Base-by-base conservation (phyloP, 1,140 invertebrate genomes). In the Plectrocnemia conspersa region DNA sequence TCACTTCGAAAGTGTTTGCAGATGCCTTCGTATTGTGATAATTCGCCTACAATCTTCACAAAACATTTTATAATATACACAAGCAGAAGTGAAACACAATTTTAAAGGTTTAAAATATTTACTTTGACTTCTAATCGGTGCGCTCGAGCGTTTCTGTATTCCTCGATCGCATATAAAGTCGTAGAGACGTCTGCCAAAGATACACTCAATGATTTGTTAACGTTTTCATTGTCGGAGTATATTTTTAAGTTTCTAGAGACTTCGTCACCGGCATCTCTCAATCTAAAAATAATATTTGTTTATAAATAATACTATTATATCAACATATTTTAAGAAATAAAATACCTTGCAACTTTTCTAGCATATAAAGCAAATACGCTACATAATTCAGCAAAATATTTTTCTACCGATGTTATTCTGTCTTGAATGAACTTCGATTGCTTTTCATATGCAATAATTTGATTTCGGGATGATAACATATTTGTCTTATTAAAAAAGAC, bases 351-450 rank as follows among this genome's bases (percentile, higher is more conserved):
- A 46, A 79, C 77, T 77, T 86, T 87, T 49, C 82, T 74, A 1
- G 82, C 77, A 54, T 81, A 84, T 42, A 79, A 75, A 1, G 80
- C 80, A 63, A 88, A 86, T 13, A 74, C 73, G 3, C 77, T 74
- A 63, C 82, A 85, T 40, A 87, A 68, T 63, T 86, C 82, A 10
- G 81, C 78, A 56, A 87, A 77, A 68, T 85, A 77, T 57, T 81
- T 82, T 64, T 88, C 85, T 1, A 82, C 81, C 11, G 68, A 71
- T 24, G 77, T 75, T 44, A 88, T 84, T 36, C 85, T 76, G 42
- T 86, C 83, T 64, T 85, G 82, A 36, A 87, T 82, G 61, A 87
- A 84, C 68, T 81, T 84, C 5, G 81, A 77, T 68, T 84, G 82
- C 64, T 81, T 77, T 70, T 84, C 82, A 68, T 74, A 74, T 24